Percentiles rank a stretch among this genome's conserved stretches.
Conservation (phyloP, 2,797 vertebrate species). For the Pipistrellus nathusii region DNA sequence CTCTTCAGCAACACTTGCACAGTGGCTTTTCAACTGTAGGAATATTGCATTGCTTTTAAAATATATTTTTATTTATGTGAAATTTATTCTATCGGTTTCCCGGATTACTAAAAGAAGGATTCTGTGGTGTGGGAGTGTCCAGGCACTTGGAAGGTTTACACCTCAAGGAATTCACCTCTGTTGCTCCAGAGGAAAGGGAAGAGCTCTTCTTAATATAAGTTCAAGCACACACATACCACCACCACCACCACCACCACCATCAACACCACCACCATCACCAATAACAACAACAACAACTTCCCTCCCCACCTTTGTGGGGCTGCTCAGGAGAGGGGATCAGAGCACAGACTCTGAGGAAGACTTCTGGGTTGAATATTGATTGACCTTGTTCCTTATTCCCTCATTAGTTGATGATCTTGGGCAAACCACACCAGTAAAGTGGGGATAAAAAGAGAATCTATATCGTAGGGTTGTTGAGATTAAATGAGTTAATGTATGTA, state of each 20-base stretch:
- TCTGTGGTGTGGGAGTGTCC: not conserved
- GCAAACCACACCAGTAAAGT: not conserved
- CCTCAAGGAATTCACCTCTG: not conserved
- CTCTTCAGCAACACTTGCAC: not conserved
- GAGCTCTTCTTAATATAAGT: not conserved
- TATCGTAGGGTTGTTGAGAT: not conserved
- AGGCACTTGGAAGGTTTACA: not conserved
- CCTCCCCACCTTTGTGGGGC: not conserved
- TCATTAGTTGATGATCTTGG: not conserved
- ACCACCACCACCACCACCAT: too few species aligned
- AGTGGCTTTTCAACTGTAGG: not conserved
- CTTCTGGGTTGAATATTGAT: not conserved
- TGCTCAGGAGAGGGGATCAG: not conserved
- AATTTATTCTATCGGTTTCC: not conserved
- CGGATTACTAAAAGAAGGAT: not conserved
- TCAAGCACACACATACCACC: not conserved
- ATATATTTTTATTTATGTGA: not conserved
- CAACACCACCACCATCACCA: too few species aligned
- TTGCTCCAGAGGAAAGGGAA: not conserved
- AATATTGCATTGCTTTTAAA: not conserved
- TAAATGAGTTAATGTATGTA: not conserved
- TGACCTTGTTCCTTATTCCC: not conserved
- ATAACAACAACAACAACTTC: too few species aligned
- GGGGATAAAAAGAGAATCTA: not conserved
- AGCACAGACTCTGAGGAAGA: not conserved